Conservation (phyloP, 2,888 invertebrate species). For the Eupithecia tripunctaria region DNA sequence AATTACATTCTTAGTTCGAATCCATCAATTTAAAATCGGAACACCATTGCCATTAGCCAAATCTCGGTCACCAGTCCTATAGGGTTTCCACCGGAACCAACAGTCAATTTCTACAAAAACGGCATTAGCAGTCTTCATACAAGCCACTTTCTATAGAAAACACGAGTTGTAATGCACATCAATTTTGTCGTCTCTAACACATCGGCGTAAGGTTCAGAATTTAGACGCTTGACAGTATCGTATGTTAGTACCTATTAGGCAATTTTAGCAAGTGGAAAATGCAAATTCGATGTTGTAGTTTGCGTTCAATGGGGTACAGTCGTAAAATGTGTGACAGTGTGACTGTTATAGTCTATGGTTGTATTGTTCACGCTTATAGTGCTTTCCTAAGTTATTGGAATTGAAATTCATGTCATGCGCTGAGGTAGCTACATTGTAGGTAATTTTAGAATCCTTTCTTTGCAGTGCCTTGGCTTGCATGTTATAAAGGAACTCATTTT, state of each 20-base stretch:
- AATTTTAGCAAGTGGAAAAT: conserved; percentile 58
- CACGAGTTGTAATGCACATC: conserved; percentile 60
- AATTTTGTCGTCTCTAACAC: conserved; percentile 42
- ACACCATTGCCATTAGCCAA: conserved; percentile 25
- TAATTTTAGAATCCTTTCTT: conserved; percentile 11
- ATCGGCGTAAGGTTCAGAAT: conserved; percentile 24
- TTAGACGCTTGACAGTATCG: conserved; percentile 37
- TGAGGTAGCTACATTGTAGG: not conserved
- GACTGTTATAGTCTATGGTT: conserved; percentile 16
- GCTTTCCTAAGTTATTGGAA: conserved; percentile 40
- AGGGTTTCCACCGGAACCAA: conserved; percentile 67
- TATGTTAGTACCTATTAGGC: conserved; percentile 62
- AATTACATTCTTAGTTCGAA: conserved; percentile 8
- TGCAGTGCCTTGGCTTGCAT: not conserved
- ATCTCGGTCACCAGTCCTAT: conserved; percentile 54
- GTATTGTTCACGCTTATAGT: conserved; percentile 40
- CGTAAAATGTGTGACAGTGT: conserved; percentile 19
- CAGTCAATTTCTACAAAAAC: conserved; percentile 68
- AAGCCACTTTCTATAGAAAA: conserved; percentile 77
- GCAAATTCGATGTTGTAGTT: conserved; percentile 25
- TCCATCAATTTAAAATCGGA: conserved; percentile 37
- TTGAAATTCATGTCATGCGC: conserved; percentile 44
- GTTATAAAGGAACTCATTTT: not conserved
- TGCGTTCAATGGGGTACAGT: conserved; percentile 15
- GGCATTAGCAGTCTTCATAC: conserved; percentile 75